Conservation (phyloP, 1,140 invertebrate species). For the Tetramorium alpestre region DNA sequence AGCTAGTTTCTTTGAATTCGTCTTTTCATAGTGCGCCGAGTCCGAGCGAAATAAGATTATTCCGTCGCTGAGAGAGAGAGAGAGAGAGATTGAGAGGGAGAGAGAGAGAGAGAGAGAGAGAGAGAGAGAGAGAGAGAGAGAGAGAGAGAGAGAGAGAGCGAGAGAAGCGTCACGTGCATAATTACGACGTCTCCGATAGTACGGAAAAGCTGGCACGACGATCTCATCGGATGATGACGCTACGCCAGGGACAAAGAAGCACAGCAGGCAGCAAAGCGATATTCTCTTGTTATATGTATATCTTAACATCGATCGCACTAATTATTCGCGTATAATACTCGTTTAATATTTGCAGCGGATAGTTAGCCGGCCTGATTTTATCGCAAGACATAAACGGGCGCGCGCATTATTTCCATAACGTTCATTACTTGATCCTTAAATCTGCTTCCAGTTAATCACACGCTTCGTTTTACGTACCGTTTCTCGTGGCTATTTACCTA, state of each 20-base stretch:
- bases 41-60: conserved; percentile 9
- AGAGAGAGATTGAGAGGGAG: not conserved
- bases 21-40: not conserved
- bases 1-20: conserved; percentile 3
- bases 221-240: not conserved
- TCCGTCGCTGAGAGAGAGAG: not conserved
- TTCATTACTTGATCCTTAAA: conserved; percentile 24
- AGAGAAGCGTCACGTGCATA: conserved; percentile 11
- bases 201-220: not conserved
- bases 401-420: conserved; percentile 4
- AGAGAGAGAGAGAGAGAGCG: not conserved
- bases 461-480: not conserved
- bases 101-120: not conserved
- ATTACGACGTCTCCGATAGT: conserved; percentile 24
- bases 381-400: not conserved
- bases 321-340: conserved; percentile 33
- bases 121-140: not conserved
- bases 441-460: not conserved
- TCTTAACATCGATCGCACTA: not conserved
- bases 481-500: not conserved
- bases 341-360: conserved; percentile 27
- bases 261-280: not conserved
- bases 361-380: not conserved
- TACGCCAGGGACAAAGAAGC: not conserved
- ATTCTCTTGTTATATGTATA: conserved; percentile 11